Evolutionary conservation across 2,888 invertebrate species (phyloP).

Genomic region (Andricus quercusramuli): DNA sequence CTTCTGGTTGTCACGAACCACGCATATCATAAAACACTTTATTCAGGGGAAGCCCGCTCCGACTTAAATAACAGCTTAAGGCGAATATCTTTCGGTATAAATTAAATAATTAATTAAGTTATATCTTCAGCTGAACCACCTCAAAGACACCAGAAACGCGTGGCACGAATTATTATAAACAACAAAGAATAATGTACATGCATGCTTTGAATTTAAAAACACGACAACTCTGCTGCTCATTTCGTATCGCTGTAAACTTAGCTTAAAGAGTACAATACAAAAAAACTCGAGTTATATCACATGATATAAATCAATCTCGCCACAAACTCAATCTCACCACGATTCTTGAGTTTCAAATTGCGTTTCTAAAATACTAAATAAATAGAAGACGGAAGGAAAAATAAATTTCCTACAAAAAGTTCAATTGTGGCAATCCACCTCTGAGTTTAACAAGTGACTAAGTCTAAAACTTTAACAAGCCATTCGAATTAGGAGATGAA

Average conservation of each 20-base stretch:
- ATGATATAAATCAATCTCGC: constrained; percentile 13
- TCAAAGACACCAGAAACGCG: constrained; percentile 75
- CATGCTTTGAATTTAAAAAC: constrained; percentile 38
- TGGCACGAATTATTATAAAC: constrained; percentile 61
- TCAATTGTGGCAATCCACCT: constrained; percentile 3
- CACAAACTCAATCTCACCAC: not conserved
- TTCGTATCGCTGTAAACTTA: not conserved
- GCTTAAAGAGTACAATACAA: constrained; percentile 20
- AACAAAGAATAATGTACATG: constrained; percentile 42
- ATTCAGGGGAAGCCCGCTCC: constrained; percentile 68
- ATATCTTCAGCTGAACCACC: constrained; percentile 58
- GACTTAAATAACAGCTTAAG: constrained; percentile 63
- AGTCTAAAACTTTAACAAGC: constrained; percentile 1
- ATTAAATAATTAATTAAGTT: constrained; percentile 38
- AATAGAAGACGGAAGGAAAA: not conserved
- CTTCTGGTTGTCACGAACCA: constrained; percentile 73
- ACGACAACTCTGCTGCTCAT: not conserved
- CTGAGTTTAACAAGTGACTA: not conserved
- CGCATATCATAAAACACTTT: constrained; percentile 65
- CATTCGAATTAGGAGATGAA: constrained; percentile 11
- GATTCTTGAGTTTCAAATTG: not conserved
- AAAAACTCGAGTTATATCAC: constrained; percentile 18
- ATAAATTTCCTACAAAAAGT: not conserved
- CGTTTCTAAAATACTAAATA: not conserved
- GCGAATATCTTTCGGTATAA: constrained; percentile 39